phyloP scores from a whole-genome alignment of 2,888 invertebrate genomes.

The Caenorhabditis sp. region DNA sequence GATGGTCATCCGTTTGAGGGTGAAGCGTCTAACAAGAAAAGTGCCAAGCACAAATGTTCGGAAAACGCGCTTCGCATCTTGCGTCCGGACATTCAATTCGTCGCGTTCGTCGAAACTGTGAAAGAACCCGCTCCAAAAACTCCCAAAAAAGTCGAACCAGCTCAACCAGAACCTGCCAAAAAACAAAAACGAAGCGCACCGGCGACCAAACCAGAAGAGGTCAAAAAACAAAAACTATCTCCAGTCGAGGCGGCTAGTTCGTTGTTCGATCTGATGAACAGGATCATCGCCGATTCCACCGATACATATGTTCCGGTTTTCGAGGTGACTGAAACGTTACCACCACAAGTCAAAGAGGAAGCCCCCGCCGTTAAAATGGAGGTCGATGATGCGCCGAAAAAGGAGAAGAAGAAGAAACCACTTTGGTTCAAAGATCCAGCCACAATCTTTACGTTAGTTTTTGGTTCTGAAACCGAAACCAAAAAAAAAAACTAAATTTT shows the following conservation, averaged over 20 bases:
- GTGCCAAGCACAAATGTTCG: conserved; percentile 43
- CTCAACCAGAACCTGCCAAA: neutral
- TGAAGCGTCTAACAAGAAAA: conserved; percentile 42
- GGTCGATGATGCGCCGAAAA: neutral
- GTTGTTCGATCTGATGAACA: conserved; percentile 36
- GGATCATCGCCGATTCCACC: conserved; percentile 23
- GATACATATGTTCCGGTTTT: conserved; percentile 28
- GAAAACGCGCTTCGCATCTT: conserved; percentile 33
- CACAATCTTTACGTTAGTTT: conserved; percentile 2
- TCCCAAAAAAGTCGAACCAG: conserved; percentile 10
- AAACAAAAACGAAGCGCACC: conserved; percentile 7
- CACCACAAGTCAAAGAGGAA: neutral
- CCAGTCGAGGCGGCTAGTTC: conserved; percentile 40
- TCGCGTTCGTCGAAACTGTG: conserved; percentile 35
- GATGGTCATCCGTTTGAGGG: conserved; percentile 19
- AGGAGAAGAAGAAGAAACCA: neutral
- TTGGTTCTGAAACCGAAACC: no score
- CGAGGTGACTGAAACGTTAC: conserved; percentile 18
- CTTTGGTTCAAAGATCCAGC: neutral
- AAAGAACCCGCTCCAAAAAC: conserved; percentile 12
- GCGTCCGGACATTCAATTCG: conserved; percentile 43
- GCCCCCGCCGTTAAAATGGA: conserved; percentile 2
- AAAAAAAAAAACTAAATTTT: neutral
- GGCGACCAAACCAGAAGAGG: neutral
- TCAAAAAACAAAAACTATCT: conserved; percentile 24